Evolutionary conservation across 1,140 invertebrate genomes (phyloP), one percentile per base, ranked within the genome.

Genomic region (Cyphomyrmex costatus): DNA sequence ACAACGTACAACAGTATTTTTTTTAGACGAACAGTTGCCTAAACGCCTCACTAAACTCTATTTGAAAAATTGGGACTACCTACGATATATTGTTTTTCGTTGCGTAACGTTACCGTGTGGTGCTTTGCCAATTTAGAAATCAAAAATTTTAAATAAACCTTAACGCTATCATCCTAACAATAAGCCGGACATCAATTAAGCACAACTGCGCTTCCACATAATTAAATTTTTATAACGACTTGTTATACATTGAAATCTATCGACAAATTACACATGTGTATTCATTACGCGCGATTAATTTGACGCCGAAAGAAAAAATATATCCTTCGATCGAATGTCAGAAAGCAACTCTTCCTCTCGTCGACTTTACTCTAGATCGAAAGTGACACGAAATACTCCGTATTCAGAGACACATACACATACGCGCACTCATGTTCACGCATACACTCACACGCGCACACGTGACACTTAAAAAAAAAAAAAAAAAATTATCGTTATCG

Each of bases 401-500:
- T 73, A 82, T 73, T 70, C 79, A 70, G 5, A 76, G 46, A 76
- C 0, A 73, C 46, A 33, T 2, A 79, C 21, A 58, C 60, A 36
- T 19, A 61, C 49, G 66, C 65, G 51, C 46, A 77, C 30, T 27
- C 36, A 74, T 61, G n/a, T 10, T 24, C 30, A 73, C 51, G 51
- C 12, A 51, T 10, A 56, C 14, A 88, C 51, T 14, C 36, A 61
- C 33, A 82, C 60, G 56, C 70, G 30, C 53, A 77, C 30, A 49
- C n/a, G 51, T 14, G 3, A 49, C 27, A 83, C 53, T 73, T 60
- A 42, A 74, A 83, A 2, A 56, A 60, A 61, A 42, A n/a, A 60
- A 76, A 79, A 76, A 51, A 83, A 65, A 88, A 86, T 66, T 89
- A 88, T 85, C 85, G 84, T 91, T 88, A 77, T 91, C 80, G 86